Evolutionary conservation across 2,888 invertebrate genomes (phyloP).

Genomic region (Ichneumoninae sp.): DNA sequence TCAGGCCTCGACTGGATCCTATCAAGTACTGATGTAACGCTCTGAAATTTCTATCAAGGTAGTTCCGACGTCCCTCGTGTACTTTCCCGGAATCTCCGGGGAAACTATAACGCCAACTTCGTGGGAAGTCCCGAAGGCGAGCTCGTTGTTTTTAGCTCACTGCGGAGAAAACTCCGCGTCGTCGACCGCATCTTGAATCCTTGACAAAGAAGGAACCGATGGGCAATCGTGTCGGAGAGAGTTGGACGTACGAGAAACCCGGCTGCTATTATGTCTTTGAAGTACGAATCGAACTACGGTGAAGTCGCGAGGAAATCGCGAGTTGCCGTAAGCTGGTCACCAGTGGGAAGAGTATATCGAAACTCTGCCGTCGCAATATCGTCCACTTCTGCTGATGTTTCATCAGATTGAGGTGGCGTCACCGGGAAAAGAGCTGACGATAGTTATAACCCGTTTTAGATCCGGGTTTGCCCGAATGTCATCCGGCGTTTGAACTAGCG

Average conservation of each 20-base stretch:
- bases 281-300: conserved; percentile 4
- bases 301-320: neutral
- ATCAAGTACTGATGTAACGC: too few relatives aligned
- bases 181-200: neutral
- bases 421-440: neutral
- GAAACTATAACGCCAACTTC: conserved; percentile 41
- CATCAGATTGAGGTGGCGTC: neutral
- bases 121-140: conserved; percentile 4
- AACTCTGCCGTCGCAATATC: neutral
- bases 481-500: neutral
- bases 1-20: too few relatives aligned
- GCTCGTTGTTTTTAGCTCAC: neutral
- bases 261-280: neutral
- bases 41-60: too few relatives aligned
- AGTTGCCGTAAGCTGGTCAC: neutral
- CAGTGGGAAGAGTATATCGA: conserved; percentile 6
- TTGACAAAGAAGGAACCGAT: neutral
- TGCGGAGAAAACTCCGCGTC: neutral
- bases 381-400: neutral
- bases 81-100: conserved; percentile 26
- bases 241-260: neutral
- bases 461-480: conserved; percentile 2
- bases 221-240: neutral
- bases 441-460: neutral
- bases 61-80: neutral